Evolutionary conservation across 2,888 invertebrate species (phyloP), one percentile per base, ranked within the genome.

Genomic region (Acronicta aceris): DNA sequence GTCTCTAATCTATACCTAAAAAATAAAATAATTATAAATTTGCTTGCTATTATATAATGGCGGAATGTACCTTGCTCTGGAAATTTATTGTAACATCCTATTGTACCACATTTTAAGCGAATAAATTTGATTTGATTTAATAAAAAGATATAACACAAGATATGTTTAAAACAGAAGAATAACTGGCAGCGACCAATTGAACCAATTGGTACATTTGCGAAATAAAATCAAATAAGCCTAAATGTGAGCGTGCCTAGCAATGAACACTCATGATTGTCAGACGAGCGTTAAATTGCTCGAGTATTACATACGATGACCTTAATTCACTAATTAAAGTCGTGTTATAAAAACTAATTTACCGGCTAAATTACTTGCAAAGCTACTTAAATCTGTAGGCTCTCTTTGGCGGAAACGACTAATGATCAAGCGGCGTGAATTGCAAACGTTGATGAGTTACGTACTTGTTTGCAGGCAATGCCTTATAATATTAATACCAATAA

Each of bases 191-290:
- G 58, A 69, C 68, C 90, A 89, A 89, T 89, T 90, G 88, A 81
- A 82, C 69, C 86, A 89, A 89, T 89, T 89, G 88, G 69, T 73
- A 59, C 69, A 65, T 74, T 77, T 73, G 81, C 85, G 75, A 88
- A 85, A 86, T 85, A 79, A 85, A 71, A 86, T 76, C 77, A 74
- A 76, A 69, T 47, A 69, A 60, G 46, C 51, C 79, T 33, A 12
- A 78, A 72, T 71, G 71, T 70, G 64, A 75, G 76, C 61, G 72
- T 70, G 62, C 45, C 49, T 63, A 67, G 57, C 57, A 55, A 59
- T 62, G 65, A 54, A 63, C 79, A 83, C 81, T 81, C 76, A 79
- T 73, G 74, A 78, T 81, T 70, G 79, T 77, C 76, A 77, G 75
- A 71, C 77, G 56, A 51, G 69, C 43, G 53, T 66, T 77, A 71